Conservation (phyloP, 2,797 vertebrate genomes). For the Phrynocephalus vlangalii region DNA sequence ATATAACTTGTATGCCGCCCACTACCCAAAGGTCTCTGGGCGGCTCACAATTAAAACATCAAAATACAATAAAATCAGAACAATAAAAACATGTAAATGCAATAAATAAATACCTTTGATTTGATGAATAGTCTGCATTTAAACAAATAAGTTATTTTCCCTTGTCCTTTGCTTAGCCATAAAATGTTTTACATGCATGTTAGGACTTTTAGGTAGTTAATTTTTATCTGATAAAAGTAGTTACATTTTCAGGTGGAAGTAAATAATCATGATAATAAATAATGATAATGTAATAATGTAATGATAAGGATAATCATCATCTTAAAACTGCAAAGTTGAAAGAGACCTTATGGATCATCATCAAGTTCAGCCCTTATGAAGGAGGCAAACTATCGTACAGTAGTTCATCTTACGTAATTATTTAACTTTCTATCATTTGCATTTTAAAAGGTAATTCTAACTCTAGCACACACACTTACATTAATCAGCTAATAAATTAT, state of each 20-base stretch:
- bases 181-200: constrained; percentile 32
- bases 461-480: constrained; percentile 64
- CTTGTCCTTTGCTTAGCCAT: neutral
- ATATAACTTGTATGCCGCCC: too few relatives aligned
- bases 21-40: too few relatives aligned
- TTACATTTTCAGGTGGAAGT: constrained; percentile 63
- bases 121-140: neutral
- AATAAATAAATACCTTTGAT: too few relatives aligned
- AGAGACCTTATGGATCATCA: too few relatives aligned
- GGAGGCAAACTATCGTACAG: constrained; percentile 67
- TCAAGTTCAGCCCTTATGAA: too few relatives aligned
- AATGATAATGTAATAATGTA: too few relatives aligned
- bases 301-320: too few relatives aligned
- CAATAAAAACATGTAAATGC: too few relatives aligned
- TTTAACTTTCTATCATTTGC: constrained; percentile 73
- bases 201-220: constrained; percentile 47
- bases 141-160: neutral
- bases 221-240: constrained; percentile 56
- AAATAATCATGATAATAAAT: too few relatives aligned
- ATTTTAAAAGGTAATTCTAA: constrained; percentile 68
- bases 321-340: too few relatives aligned
- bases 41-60: too few relatives aligned
- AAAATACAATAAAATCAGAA: too few relatives aligned
- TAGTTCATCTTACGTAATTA: constrained; percentile 74
- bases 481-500: constrained; percentile 81